Base-by-base conservation (phyloP, 2,888 invertebrate genomes). In the Caenorhabditis auriculariae region DNA sequence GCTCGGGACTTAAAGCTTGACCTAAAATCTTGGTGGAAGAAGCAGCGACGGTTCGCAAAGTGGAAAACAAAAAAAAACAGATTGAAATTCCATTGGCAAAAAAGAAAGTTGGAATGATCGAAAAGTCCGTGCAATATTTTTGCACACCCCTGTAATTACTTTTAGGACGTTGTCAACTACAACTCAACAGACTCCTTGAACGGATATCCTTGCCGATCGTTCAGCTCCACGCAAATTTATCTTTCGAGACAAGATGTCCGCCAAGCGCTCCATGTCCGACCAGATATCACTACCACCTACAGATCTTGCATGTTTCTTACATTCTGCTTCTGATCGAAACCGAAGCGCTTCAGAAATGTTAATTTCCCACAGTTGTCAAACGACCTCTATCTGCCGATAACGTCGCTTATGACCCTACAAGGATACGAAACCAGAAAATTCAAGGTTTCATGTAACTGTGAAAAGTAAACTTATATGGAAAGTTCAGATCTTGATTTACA, bases 401-500 rank as follows among this genome's bases (percentile, higher is more conserved):
- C 60, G 9, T 53, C 54, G 1, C 51, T 68, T 35, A 37, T 68
- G 17, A 57, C 56, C 1, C 54, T 58, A 19, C 45, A 45, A 15
- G 57, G 49, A 32, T 68, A 62, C 42, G 37, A 32, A 0, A 12
- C 38, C 3, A 59, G 61, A 2, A 28, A 38, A 12, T 44, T 45
- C 35, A 64, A 59, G 35, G 39, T 49, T 19, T 39, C 29, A 3
- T 21, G 2, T 4, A 3, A 28, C 2, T 37, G 23, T 39, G 6
- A 23, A 7, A n/a, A 15, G n/a, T 5, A n/a, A n/a, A 15, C 9
- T 5, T 26, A n/a, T 23, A 50, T 12, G 7, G 27, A 51, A 17
- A 6, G 19, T 53, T 9, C 9, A 45, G 50, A 54, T 74, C 7
- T 45, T 74, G 43, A 45, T 75, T 29, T 69, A 68, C 61, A 75